Evolutionary conservation across 2,888 invertebrate species (phyloP).

Genomic region (Neoaliturus tenellus): DNA sequence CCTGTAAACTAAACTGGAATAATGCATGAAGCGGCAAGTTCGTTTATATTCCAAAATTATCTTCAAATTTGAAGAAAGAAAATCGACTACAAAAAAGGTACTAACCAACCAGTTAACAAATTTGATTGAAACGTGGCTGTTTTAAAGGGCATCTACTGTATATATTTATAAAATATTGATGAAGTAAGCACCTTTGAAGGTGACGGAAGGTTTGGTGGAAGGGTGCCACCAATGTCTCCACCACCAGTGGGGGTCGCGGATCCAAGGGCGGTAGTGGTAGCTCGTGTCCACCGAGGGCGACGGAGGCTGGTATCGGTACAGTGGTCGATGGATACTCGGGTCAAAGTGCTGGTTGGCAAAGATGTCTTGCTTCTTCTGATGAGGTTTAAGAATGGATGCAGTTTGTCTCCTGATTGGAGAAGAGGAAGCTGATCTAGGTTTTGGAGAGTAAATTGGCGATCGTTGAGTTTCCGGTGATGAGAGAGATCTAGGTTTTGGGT

Average conservation of each 20-base stretch:
- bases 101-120: no score
- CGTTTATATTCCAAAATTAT: no score
- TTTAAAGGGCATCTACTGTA: no score
- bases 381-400: conserved; percentile 70
- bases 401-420: conserved; percentile 72
- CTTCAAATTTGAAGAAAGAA: no score
- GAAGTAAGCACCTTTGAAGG: conserved; percentile 83
- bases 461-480: conserved; percentile 75
- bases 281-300: conserved; percentile 68
- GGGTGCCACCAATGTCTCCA: conserved; percentile 71
- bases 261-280: conserved; percentile 67
- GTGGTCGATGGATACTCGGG: conserved; percentile 84
- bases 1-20: no score
- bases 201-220: conserved; percentile 80
- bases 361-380: conserved; percentile 66
- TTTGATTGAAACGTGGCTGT: no score
- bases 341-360: conserved; percentile 83
- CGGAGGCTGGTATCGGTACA: conserved; percentile 85
- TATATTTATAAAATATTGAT: neutral
- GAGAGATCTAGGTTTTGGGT: conserved; percentile 80
- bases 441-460: conserved; percentile 75
- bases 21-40: no score
- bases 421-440: conserved; percentile 65
- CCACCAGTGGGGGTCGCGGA: conserved; percentile 72
- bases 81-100: no score